A percentile compares a stretch with the other conserved stretches of the same genome.
These are phyloP conservation scores for Lepetodrilus schrolli DNA, from an alignment of 2,888 invertebrate species.

Conservation along the genomic window DNA sequence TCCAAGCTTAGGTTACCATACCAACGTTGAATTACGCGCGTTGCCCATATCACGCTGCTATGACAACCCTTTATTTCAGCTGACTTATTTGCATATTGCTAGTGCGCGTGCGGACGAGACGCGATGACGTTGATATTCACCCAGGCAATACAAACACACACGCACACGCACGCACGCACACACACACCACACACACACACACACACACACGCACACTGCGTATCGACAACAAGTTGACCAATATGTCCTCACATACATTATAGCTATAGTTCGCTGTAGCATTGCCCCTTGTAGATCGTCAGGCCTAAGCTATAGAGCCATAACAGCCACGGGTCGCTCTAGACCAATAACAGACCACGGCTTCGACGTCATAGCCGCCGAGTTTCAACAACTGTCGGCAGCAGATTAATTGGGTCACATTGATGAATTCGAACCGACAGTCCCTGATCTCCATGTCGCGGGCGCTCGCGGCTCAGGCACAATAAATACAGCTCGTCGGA, in stretches of 20 bases:
- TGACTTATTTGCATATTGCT: slow-evolving; percentile 34
- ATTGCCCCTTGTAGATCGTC: not conserved
- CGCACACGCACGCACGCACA: no score
- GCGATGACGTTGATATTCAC: not conserved
- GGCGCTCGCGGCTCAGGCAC: not conserved
- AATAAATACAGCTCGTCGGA: slow-evolving; percentile 3
- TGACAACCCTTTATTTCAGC: slow-evolving; percentile 29
- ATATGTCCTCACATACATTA: not conserved
- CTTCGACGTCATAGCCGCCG: no score
- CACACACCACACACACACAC: no score
- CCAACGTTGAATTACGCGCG: slow-evolving; percentile 31
- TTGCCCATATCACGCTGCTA: slow-evolving; percentile 29
- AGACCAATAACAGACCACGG: no score
- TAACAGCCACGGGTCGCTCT: no score
- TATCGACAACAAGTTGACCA: not conserved
- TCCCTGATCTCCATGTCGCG: not conserved
- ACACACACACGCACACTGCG: no score
- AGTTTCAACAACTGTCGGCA: not conserved
- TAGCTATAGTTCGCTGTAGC: not conserved
- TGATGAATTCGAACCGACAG: slow-evolving; percentile 25
- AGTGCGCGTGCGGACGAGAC: not conserved
- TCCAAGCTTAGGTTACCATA: slow-evolving; percentile 26
- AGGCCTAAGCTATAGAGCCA: no score
- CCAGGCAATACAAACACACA: not conserved
- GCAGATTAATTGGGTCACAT: slow-evolving; percentile 17